Base-by-base conservation (phyloP, 1,140 invertebrate genomes). In the Brachionus plicatilis region DNA sequence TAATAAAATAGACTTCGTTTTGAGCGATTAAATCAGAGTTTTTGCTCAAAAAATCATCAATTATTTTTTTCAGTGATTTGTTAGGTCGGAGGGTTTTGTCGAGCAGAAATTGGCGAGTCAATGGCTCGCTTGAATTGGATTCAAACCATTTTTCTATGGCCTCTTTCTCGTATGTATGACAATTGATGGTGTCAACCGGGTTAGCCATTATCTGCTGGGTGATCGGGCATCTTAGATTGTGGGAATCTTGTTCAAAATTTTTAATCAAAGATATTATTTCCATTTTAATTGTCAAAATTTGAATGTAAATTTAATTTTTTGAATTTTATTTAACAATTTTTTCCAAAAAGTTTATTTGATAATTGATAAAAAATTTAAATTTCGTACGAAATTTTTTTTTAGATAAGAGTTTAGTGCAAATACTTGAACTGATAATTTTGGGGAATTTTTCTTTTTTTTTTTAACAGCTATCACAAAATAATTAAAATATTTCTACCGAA, bases 211-310 rank as follows among this genome's bases (percentile, higher is more conserved):
- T 78, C 8, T n/a, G 24, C 3, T 17, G 8, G 24, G 72, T 78
- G 12, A 78, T 78, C 11, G 72, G 72, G 14, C 72, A 78, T 53
- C 9, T 78, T 12, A 78, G n/a, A 78, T 78, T 53, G 24, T 11
- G 2, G 12, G 12, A 29, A 14, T 78, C 6, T 12, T 56, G 53
- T 0, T 56, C 53, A 56, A 17, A 24, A 56, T 6, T 56, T 56
- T 50, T 5, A 12, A 0, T 50, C 12, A 50, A 50, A 20, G 45
- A 47, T 47, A 3, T 47, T 47, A 14, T 47, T 47, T 47, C 45
- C 45, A 47, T 47, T 47, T 45, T 47, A n/a, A 14, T 7, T 37
- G 33, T 37, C 27, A 29, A 29, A 29, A 29, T 29, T 29, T 29
- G 27, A 29, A 29, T 29, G 27, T 29, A 29, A 29, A 29, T 3